Percentiles rank a stretch among this genome's conserved stretches.
Evolutionary conservation across 2,797 vertebrate genomes (phyloP).

Genomic region (Apodemus agrarius): DNA sequence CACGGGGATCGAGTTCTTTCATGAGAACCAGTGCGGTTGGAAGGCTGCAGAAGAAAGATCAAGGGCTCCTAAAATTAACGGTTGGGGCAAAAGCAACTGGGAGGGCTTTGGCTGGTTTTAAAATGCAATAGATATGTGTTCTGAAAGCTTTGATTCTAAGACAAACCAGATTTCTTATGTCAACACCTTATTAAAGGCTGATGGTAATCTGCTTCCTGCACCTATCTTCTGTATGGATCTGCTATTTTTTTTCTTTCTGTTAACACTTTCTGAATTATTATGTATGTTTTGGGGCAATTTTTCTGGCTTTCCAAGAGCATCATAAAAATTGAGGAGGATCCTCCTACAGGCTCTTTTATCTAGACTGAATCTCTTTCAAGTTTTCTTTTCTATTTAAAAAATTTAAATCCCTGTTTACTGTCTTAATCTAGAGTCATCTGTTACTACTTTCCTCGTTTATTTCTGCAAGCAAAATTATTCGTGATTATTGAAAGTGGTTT

Average conservation of each 20-base stretch:
- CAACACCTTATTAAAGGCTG: neutral
- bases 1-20: slow-evolving; percentile 35
- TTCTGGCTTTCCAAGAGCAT: neutral
- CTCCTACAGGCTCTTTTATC: neutral
- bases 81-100: neutral
- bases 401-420: neutral
- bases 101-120: slow-evolving; percentile 35
- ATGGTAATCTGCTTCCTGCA: neutral
- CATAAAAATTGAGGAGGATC: neutral
- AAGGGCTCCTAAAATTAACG: neutral
- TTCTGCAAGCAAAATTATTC: neutral
- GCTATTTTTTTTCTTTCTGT: neutral
- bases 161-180: neutral
- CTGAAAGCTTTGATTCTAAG: slow-evolving; percentile 36
- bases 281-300: neutral
- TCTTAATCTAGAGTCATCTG: neutral
- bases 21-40: slow-evolving; percentile 9
- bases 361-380: neutral
- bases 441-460: neutral
- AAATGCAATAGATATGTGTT: slow-evolving; percentile 11
- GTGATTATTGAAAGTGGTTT: neutral
- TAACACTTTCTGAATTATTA: slow-evolving; percentile 29
- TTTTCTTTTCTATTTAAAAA: neutral
- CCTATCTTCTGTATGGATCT: neutral
- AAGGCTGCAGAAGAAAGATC: slow-evolving; percentile 28